These are phyloP conservation scores for Hemicentrotus pulcherrimus DNA, from an alignment of 35 echinoderm and acorn worm species.

Conservation along the genomic window DNA sequence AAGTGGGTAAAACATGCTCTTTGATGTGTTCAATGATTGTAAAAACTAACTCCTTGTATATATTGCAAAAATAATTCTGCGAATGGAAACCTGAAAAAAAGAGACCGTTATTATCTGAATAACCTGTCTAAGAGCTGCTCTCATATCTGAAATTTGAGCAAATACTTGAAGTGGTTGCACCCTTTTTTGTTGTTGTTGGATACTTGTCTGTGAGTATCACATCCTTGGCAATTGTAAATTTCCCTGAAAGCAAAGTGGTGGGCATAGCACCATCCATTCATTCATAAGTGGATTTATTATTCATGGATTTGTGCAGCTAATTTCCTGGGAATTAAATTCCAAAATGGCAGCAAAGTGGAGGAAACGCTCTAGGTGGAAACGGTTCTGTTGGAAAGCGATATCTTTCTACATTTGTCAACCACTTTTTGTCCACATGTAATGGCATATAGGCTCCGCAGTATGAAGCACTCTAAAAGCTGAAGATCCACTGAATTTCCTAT, in stretches of 20 bases:
- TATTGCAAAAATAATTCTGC: not conserved
- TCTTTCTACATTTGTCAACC: not conserved
- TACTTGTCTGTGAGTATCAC: not conserved
- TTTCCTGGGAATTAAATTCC: conserved; percentile 5
- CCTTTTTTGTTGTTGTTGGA: not conserved
- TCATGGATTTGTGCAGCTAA: conserved; percentile 17
- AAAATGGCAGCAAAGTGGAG: not conserved
- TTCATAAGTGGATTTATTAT: conserved; percentile 20
- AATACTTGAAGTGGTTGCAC: not conserved
- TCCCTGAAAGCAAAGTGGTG: not conserved
- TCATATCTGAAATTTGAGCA: not conserved
- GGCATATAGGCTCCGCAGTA: not conserved
- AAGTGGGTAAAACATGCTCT: too few relatives aligned
- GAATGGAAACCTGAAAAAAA: not conserved
- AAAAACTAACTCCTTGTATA: too few relatives aligned
- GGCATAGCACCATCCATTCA: not conserved
- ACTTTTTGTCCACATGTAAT: not conserved
- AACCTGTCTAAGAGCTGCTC: not conserved
- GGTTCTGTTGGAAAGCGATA: not conserved
- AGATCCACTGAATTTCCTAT: not conserved
- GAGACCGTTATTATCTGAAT: not conserved
- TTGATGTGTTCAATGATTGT: too few relatives aligned
- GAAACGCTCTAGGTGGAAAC: conserved; percentile 15
- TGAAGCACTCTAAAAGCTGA: not conserved
- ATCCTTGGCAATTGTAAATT: not conserved